Evolutionary conservation across 2,113 vertebrate species (phyloP).

Genomic region (Clarias gariepinus): DNA sequence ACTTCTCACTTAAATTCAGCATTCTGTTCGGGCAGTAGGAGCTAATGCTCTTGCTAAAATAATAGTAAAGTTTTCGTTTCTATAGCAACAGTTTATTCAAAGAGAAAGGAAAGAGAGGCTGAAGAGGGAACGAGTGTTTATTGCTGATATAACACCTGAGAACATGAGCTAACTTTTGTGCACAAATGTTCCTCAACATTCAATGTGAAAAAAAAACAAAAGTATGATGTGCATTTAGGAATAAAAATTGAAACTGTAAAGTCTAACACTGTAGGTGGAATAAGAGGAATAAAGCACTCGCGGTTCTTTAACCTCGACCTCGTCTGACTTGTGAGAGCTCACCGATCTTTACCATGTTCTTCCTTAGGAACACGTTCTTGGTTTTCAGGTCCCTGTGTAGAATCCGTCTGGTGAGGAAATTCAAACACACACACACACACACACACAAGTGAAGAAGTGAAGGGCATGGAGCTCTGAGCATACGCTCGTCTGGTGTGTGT

Average conservation of each 20-base stretch:
- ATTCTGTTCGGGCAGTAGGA: background rate
- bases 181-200: background rate
- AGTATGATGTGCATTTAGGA: background rate
- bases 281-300: background rate
- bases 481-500: background rate
- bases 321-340: conserved; percentile 54
- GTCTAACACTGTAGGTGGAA: background rate
- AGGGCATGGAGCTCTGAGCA: background rate
- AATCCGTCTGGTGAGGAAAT: conserved; percentile 72
- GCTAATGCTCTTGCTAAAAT: no score
- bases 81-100: background rate
- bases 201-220: background rate
- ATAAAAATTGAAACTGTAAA: background rate
- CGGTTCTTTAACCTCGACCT: background rate
- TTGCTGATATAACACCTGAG: background rate
- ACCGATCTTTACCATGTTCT: conserved; percentile 86
- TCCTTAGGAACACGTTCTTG: conserved; percentile 88
- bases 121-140: background rate
- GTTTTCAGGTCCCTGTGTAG: conserved; percentile 88
- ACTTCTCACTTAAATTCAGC: background rate
- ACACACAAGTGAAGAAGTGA: background rate
- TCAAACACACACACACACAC: conserved; percentile 11
- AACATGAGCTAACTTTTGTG: background rate
- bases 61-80: background rate
- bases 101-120: background rate